These are phyloP conservation scores for Gymnogyps californianus DNA, from an alignment of 2,113 vertebrate species.

Conservation along the genomic window DNA sequence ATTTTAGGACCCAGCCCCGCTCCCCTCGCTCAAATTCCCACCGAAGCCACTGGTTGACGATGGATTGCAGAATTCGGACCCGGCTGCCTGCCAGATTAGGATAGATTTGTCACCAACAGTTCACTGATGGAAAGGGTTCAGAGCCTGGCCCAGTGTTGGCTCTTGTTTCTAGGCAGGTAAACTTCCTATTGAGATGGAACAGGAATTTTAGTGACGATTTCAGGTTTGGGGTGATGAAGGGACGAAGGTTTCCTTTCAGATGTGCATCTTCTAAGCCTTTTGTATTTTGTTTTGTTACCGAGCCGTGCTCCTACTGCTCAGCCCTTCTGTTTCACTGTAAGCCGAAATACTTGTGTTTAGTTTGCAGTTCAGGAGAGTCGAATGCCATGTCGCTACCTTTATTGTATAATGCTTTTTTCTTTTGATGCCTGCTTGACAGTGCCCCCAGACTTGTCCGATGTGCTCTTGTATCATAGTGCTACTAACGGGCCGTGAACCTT, in stretches of 20 bases:
- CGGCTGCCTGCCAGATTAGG: not conserved
- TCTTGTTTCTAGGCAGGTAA: not conserved
- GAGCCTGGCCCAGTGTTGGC: not conserved
- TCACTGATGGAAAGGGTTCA: not conserved
- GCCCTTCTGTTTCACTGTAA: not conserved
- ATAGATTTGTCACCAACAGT: not conserved
- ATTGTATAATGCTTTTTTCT: not conserved
- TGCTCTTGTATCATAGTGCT: not conserved
- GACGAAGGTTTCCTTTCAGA: not conserved
- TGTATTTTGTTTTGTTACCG: not conserved
- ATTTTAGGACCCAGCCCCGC: not conserved
- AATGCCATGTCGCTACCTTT: not conserved
- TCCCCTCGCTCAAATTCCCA: not conserved
- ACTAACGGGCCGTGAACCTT: rapidly evolving
- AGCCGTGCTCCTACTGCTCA: not conserved
- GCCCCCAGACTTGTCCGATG: not conserved
- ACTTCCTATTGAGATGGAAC: not conserved
- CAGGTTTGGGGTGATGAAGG: not conserved
- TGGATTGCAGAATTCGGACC: not conserved
- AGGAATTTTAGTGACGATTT: not conserved
- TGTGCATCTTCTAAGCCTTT: not conserved
- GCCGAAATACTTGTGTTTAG: not conserved
- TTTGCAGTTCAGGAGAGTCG: not conserved
- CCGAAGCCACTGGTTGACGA: not conserved
- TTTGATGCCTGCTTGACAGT: not conserved